These are phyloP conservation scores for Aricia artaxerxes DNA, from an alignment of 2,888 invertebrate species.

Conservation along the genomic window DNA sequence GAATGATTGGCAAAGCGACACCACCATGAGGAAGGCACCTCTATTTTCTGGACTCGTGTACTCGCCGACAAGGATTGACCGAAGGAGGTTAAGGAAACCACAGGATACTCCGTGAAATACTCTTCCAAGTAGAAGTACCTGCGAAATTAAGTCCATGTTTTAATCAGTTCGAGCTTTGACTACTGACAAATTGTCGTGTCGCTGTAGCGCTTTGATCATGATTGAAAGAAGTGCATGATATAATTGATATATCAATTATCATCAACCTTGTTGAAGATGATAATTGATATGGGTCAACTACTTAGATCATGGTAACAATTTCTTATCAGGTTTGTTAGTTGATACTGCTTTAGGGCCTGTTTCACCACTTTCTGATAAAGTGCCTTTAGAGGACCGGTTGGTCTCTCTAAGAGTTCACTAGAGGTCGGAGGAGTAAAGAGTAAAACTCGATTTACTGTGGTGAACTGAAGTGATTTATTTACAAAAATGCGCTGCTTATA, in stretches of 20 bases:
- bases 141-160: constrained; percentile 36
- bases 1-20: constrained; percentile 79
- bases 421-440: too few species aligned
- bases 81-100: constrained; percentile 73
- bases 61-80: constrained; percentile 77
- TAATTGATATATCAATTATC: constrained; percentile 10
- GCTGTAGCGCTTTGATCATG: neutral
- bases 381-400: too few species aligned
- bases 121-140: constrained; percentile 56
- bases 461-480: too few species aligned
- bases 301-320: neutral
- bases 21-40: constrained; percentile 80
- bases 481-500: too few species aligned
- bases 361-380: too few species aligned
- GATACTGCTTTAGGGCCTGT: too few species aligned
- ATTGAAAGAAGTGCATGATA: neutral
- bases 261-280: neutral
- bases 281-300: neutral
- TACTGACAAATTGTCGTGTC: neutral
- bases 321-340: constrained; percentile 2
- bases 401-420: too few species aligned
- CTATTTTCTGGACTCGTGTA: constrained; percentile 81
- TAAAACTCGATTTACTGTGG: too few species aligned
- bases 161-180: neutral
- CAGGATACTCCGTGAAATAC: constrained; percentile 66